Base-by-base conservation (phyloP, 2,797 vertebrate genomes). In the Spea hammondii region DNA sequence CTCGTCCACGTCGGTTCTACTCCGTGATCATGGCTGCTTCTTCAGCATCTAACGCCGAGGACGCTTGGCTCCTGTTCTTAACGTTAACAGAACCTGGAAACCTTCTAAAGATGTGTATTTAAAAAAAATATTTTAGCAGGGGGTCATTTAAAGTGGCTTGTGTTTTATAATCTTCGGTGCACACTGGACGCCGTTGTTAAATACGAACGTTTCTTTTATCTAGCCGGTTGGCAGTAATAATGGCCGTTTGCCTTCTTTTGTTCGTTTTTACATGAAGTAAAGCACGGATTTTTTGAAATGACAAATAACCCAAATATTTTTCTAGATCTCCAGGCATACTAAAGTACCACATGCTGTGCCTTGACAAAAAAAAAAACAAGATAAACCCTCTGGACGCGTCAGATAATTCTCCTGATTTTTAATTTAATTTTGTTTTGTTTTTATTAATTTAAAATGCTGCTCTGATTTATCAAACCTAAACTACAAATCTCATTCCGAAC, bases 291-390 rank as follows among this genome's bases (percentile, higher is more conserved):
- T 74, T 85, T 86, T 84, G 62, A 80, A 70, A 83, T 83, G 55
- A 51, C 12, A 84, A 65, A 88, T 87, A 89, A 78, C 86, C 86
- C 87, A 83, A 88, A 85, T 92, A 91, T 92, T 93, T 92, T 92
- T 92, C 83, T 91, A 92, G 83, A 83, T 84, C 78, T 85, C 79
- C 84, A 85, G 83, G 83, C 84, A 59, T 12, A 59, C 55, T 59
- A 11, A 17, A 62, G 8, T 5, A 12, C 32, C 32, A 32, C 32
- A 32, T 5, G 59, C 7, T 10, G 59, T 17, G 59, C 59, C 59
- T 62, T 6, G 7, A 32, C 4, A 57, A 13, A 6, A 57, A 3
- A 57, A 11, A 5, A 6, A 57, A 11, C 10, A 62, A 62, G 12
- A 32, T 1, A 62, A 62, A 5, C 5, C 32, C n/a, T 62, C n/a